A percentile compares a stretch with the other conserved stretches of the same genome.
Conservation (phyloP, 1,140 invertebrate genomes). For the Scaptomyza pallida region DNA sequence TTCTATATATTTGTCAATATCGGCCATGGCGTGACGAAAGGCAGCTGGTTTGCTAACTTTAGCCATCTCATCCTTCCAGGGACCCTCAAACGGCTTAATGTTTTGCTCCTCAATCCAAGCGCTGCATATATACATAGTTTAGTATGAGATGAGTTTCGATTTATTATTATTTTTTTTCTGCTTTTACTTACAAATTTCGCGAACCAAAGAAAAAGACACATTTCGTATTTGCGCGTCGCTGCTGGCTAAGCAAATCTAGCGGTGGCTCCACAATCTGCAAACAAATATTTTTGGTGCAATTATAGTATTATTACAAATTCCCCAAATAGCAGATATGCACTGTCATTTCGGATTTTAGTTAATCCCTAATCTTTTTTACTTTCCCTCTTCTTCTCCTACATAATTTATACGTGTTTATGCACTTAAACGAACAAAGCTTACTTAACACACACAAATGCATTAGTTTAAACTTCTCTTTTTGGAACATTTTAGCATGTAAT, state of each 20-base stretch:
- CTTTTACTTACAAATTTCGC: conserved; percentile 96
- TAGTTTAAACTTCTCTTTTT: neutral
- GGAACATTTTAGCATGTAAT: neutral
- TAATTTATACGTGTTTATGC: too few relatives aligned
- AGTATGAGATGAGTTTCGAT: neutral
- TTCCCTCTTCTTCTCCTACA: too few relatives aligned
- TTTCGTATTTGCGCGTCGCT: conserved; percentile 88
- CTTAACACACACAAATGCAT: neutral
- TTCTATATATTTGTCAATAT: conserved; percentile 94
- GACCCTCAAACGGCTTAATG: conserved; percentile 91
- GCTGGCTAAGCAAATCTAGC: conserved; percentile 87
- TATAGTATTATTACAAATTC: too few relatives aligned
- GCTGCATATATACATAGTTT: conserved; percentile 85
- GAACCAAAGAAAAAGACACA: conserved; percentile 97
- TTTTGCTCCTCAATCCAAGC: conserved; percentile 95
- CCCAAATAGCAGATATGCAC: too few relatives aligned
- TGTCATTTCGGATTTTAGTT: too few relatives aligned
- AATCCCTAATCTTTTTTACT: too few relatives aligned
- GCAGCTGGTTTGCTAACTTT: conserved; percentile 90
- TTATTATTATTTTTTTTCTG: neutral
- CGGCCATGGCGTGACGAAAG: conserved; percentile 93
- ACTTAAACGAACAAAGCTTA: too few relatives aligned
- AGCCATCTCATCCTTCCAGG: conserved; percentile 91
- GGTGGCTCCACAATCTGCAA: conserved; percentile 89
- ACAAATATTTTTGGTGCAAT: too few relatives aligned